Base-by-base conservation (phyloP, 2,797 vertebrate genomes). In the Calcarius lapponicus region DNA sequence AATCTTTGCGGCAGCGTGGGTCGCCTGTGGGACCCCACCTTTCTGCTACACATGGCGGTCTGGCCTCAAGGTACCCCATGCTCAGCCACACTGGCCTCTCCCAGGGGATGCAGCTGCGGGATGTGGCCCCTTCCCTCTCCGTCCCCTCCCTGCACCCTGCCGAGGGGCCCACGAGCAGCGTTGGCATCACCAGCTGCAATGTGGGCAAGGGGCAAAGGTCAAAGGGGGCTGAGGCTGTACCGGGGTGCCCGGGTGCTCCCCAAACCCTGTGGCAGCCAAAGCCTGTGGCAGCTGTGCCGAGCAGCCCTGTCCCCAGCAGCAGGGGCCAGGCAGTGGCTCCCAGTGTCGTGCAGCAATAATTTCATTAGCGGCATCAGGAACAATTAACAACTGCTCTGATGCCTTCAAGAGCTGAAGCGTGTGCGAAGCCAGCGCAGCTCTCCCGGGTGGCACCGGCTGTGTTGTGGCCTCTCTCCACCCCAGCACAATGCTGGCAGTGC, bases 301-400 rank as follows among this genome's bases (percentile, higher is more conserved):
- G 50, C 54, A 38, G 45, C 29, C 51, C 38, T 5, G 38, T 60
- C 40, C 45, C 29, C 56, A 54, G 70, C 24, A 5, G 69, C 3
- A 2, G 65, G 72, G 45, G 8, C 26, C 32, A 0, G 51, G 42
- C 32, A 53, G 75, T 17, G 36, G 75, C 67, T 93, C 95, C 81
- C 83, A 90, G 88, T 13, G 5, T 94, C 29, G 20, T 16, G 5
- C 95, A 95, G 93, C 84, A 79, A 95, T 98, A 97, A 97, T 98
- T 97, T 97, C 96, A 97, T 98, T 97, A 97, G 97, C 65, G 31
- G 95, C 95, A 96, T 94, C 95, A 96, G 93, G 93, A 97, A 95
- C 97, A 97, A 97, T 97, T 98, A 98, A 97, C 95, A 96, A 97
- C 96, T 94, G 96, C 95, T 97, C 96, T 82, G 95, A 96, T 76